phyloP scores from a whole-genome alignment of 2,113 vertebrate species.

The Hydropotes inermis region DNA sequence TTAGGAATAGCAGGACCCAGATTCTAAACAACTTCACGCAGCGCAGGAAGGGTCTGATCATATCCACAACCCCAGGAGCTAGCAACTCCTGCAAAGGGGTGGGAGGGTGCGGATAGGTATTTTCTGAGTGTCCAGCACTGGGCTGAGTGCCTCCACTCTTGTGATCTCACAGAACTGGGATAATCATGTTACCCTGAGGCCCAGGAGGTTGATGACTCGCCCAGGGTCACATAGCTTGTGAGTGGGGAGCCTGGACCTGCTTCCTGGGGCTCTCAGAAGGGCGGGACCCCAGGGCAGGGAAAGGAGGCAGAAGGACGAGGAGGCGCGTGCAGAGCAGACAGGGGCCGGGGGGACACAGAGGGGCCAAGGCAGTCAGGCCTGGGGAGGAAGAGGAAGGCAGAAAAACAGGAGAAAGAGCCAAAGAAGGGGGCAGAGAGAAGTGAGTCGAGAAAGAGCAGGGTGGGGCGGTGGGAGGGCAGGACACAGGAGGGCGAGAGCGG shows the following conservation, averaged over 20 bases:
- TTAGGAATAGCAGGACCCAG: background rate
- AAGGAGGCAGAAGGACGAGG: background rate
- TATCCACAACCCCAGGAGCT: background rate
- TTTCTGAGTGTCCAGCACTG: background rate
- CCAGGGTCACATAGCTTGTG: background rate
- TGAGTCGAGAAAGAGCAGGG: slow-evolving; percentile 2
- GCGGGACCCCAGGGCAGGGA: background rate
- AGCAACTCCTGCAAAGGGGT: background rate
- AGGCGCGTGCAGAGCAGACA: background rate
- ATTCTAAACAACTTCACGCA: background rate
- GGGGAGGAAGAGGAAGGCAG: background rate
- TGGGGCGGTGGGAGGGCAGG: background rate
- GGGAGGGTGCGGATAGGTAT: background rate
- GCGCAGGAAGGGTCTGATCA: background rate
- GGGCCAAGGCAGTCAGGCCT: background rate
- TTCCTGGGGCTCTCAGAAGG: background rate
- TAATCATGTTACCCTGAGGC: background rate
- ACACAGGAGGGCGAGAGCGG: too few species aligned
- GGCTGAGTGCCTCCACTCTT: background rate
- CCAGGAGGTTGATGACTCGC: background rate
- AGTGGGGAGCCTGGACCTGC: background rate
- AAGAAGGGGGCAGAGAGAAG: background rate
- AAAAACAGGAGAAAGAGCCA: background rate
- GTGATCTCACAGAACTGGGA: background rate
- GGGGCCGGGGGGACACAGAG: too few species aligned